Evolutionary conservation across 1,140 invertebrate genomes (phyloP), one percentile per base, ranked within the genome.

Genomic region (Rhagoletis zephyria): DNA sequence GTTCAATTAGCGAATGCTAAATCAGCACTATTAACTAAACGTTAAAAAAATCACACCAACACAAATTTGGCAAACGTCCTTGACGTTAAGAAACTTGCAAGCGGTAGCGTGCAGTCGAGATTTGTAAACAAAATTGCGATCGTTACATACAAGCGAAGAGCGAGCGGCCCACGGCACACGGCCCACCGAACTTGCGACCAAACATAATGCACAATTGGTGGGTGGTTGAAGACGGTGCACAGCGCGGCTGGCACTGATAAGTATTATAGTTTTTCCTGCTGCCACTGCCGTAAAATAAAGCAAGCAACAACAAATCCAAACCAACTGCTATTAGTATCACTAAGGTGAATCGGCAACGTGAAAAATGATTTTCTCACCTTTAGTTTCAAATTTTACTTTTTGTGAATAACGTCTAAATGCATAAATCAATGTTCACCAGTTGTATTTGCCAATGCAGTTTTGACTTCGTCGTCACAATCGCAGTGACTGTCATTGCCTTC

Each of bases 41-140:
- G 67, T 42, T 48, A 74, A 74, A 48, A 48, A 74, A 45, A 16
- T n/a, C 67, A 6, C 67, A 74, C 67, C 40, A 74, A 74, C 42
- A 74, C 67, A 74, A 74, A 74, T 74, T 48, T 45, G 45, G 56
- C 45, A 10, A 16, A 81, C 74, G 74, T 81, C 74, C 74, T 81
- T 81, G 74, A 56, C 48, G 48, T 81, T 48, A 81, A 56, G 19
- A 19, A 56, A 81, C 4, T 56, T n/a, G 16, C n/a, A 81, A 56
- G 42, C 74, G 74, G 45, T 81, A 81, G 45, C 48, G 16, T 56
- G 74, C 48, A 48, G n/a, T 48, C 74, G 74, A 56, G 56, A 81
- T n/a, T 81, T 81, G 74, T 81, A 81, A 81, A 81, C 74, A 81
- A 81, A 81, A 81, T 81, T 81, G 12, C 56, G 74, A 59, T 19